A percentile compares a stretch with the other conserved stretches of the same genome.
Evolutionary conservation across 2,113 vertebrate species (phyloP).

Genomic region (Pelecanoides urinatrix): DNA sequence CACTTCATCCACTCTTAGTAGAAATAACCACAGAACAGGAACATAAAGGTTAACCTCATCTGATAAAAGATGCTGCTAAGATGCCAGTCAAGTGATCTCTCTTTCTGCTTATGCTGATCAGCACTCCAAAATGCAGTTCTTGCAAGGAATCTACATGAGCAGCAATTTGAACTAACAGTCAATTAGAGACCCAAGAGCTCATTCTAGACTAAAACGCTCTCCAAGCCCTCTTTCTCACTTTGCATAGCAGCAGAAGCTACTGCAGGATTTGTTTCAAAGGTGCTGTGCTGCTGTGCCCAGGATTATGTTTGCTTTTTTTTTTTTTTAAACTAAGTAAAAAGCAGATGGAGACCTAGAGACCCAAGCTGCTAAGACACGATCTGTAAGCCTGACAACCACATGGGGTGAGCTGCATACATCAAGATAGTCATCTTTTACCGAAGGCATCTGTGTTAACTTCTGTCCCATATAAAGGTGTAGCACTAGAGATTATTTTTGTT

Average conservation of each 20-base stretch:
- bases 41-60: background rate
- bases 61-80: background rate
- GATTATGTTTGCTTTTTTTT: background rate
- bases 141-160: background rate
- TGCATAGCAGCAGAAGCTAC: background rate
- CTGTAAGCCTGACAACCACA: background rate
- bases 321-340: background rate
- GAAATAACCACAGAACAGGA: background rate
- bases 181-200: background rate
- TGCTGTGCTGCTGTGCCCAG: background rate
- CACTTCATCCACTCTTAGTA: background rate
- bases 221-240: background rate
- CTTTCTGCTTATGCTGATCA: background rate
- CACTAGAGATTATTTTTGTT: background rate
- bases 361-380: background rate
- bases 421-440: background rate
- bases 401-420: background rate
- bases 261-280: background rate
- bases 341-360: constrained; percentile 22
- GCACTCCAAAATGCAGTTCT: background rate
- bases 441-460: constrained; percentile 6
- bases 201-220: background rate
- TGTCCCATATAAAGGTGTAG: background rate
- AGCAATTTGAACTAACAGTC: background rate
- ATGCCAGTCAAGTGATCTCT: background rate